Evolutionary conservation across 37 sponge, comb jelly and placozoan genomes (phyloP).

Genomic region (Beroe forskalii): DNA sequence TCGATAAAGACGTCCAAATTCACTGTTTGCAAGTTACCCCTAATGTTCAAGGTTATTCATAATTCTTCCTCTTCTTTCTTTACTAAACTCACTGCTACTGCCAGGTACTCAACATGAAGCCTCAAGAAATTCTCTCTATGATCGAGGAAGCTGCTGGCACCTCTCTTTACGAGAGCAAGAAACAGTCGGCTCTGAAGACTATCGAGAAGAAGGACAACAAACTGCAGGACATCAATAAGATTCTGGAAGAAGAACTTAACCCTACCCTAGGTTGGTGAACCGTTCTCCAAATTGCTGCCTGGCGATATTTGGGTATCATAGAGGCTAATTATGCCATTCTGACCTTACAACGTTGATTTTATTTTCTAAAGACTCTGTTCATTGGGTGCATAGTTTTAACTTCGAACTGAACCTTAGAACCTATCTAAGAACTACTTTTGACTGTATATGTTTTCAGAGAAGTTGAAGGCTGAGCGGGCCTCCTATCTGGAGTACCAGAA

Average conservation of each 20-base stretch:
- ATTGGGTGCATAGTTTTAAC: no score
- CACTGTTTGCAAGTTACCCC: no score
- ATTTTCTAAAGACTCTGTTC: no score
- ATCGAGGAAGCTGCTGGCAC: constrained; percentile 99
- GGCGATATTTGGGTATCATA: no score
- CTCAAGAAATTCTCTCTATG: constrained; percentile 88
- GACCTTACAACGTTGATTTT: no score
- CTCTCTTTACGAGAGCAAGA: constrained; percentile 97
- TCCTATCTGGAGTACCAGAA: constrained; percentile 96
- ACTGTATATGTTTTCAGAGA: constrained; percentile 60
- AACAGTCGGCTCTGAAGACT: constrained; percentile 87
- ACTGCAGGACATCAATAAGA: constrained; percentile 89
- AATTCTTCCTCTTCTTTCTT: no score
- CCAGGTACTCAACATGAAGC: constrained; percentile 99
- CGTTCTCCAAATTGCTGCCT: no score
- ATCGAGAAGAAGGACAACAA: constrained; percentile 97
- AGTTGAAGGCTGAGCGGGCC: constrained; percentile 78
- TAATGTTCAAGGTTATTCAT: no score
- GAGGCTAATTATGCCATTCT: background rate
- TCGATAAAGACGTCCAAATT: no score
- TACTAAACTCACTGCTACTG: no score
- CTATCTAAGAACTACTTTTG: no score
- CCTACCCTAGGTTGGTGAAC: constrained; percentile 78
- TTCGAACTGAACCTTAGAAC: no score
- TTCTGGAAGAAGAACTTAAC: constrained; percentile 88